Base-by-base conservation (phyloP, 2,888 invertebrate species). In the Meiosimyza decipiens region DNA sequence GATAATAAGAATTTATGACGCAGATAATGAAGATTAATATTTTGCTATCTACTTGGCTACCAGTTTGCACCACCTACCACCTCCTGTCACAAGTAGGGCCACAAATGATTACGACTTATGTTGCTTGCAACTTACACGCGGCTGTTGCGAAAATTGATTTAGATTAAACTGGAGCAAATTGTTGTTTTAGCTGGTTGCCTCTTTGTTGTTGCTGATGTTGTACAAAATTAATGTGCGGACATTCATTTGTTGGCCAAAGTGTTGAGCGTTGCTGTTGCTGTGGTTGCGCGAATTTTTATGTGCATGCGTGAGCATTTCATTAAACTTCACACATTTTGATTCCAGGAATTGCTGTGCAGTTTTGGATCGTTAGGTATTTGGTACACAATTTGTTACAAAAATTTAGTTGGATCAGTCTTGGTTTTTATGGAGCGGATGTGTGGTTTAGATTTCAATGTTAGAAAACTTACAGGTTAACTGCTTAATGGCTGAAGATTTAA, bases 1-100 rank as follows among this genome's bases (percentile, higher is more conserved):
- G 60, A 60, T 60, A 60, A 69, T 69, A 16, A 33, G 40, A 51
- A 60, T 69, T 69, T 69, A 52, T 69, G 67, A 55, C 15, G 51
- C 60, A 18, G 69, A 69, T 69, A 51, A 28, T 22, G 33, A 69
- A 67, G 67, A 67, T 67, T 67, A 57, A 67, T 67, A 40, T 40
- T 40, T 40, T 9, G 40, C 40, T 40, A 40, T 40, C 40, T 9
- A 40, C 40, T 40, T 40, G 40, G 40, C 40, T 40, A 40, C 40
- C 40, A 40, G 40, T 9, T 40, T 40, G 40, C 9, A 40, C 6
- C 40, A 40, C 40, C 40, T 40, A 40, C 40, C 40, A 40, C 40
- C 40, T 40, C 40, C 40, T 40, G 40, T 9, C 40, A 40, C 6
- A 40, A 6, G 9, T 40, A 40, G 40, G 40, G 40, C 40, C 40